Evolutionary conservation across 2,888 invertebrate genomes (phyloP).

Genomic region (Rotaria macrura): DNA sequence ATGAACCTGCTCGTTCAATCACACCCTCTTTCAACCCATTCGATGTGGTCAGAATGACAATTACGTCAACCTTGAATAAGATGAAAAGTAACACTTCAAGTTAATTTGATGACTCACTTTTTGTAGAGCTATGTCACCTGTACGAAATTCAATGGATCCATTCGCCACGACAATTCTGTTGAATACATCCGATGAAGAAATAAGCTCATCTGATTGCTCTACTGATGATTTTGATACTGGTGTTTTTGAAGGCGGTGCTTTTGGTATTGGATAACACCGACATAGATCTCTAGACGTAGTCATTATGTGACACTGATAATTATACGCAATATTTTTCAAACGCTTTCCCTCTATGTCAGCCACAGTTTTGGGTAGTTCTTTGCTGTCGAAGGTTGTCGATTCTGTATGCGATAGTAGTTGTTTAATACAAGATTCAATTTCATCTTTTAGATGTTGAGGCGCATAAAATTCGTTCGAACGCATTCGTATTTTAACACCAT

Average conservation of each 20-base stretch:
- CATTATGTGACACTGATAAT: neutral
- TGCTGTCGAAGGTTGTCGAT: neutral
- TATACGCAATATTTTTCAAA: neutral
- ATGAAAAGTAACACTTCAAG: neutral
- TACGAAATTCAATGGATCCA: neutral
- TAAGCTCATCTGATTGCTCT: neutral
- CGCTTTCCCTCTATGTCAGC: neutral
- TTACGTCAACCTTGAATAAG: neutral
- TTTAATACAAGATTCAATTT: neutral
- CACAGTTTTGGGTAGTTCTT: neutral
- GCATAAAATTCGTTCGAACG: neutral
- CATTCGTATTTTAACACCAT: neutral
- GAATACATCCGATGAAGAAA: neutral
- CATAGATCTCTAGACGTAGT: neutral
- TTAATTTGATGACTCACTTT: neutral
- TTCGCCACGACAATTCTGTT: neutral
- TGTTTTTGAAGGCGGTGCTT: neutral
- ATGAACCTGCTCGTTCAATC: neutral
- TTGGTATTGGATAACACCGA: neutral
- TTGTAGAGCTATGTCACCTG: neutral
- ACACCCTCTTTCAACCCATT: neutral
- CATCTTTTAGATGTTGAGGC: neutral
- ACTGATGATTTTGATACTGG: no score
- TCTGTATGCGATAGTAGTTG: neutral
- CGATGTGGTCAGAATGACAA: neutral